Conservation (phyloP, 2,797 vertebrate genomes). For the Tarsius wallacei region DNA sequence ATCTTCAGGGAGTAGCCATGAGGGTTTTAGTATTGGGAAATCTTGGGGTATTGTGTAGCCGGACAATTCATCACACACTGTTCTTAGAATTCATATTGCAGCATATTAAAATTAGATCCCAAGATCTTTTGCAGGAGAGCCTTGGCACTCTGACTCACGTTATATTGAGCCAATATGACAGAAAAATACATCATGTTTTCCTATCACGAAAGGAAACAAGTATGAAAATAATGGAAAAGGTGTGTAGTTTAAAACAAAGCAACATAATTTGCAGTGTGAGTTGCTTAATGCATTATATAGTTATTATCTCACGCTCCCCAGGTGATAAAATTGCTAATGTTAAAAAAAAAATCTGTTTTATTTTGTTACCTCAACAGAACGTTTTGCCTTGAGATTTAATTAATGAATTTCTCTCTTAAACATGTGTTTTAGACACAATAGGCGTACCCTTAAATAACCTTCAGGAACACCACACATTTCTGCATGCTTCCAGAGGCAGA, state of each 20-base stretch:
- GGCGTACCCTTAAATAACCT: constrained; percentile 74
- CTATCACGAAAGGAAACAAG: constrained; percentile 73
- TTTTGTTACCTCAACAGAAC: constrained; percentile 81
- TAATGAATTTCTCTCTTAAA: constrained; percentile 83
- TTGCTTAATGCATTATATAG: constrained; percentile 76
- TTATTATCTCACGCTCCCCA: constrained; percentile 81
- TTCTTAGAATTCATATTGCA: constrained; percentile 78
- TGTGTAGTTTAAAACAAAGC: constrained; percentile 80
- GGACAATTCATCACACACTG: constrained; percentile 58
- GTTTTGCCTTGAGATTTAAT: constrained; percentile 80
- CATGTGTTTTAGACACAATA: constrained; percentile 77
- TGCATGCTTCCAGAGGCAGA: constrained; percentile 56
- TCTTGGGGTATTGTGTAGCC: constrained; percentile 57
- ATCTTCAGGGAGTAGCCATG: not conserved
- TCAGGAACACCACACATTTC: constrained; percentile 59
- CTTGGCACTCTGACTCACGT: constrained; percentile 64
- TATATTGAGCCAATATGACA: constrained; percentile 76
- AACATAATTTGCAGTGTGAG: constrained; percentile 76
- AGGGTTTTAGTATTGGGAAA: constrained; percentile 63
- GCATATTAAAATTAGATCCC: constrained; percentile 71
- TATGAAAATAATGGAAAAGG: constrained; percentile 78
- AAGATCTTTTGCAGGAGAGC: constrained; percentile 48
- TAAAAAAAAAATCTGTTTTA: constrained; percentile 82
- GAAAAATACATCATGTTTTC: constrained; percentile 74
- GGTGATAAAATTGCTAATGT: constrained; percentile 82